Conservation (phyloP, 1,140 invertebrate genomes). For the Caenorhabditis tropicalis region DNA sequence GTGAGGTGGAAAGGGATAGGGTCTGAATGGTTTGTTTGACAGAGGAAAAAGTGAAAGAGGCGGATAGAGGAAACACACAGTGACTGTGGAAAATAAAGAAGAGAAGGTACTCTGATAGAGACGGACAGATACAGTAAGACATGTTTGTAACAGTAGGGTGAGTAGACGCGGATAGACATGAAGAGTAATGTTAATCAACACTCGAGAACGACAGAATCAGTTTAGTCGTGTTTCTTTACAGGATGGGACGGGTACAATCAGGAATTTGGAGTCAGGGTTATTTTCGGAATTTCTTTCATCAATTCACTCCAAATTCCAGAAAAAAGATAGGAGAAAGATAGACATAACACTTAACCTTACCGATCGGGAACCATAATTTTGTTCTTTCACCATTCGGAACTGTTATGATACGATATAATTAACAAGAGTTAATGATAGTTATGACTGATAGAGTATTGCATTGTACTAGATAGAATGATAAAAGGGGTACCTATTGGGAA, state of each 20-base stretch:
- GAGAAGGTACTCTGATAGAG: neutral
- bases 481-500: constrained; percentile 66
- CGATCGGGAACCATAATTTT: constrained; percentile 41
- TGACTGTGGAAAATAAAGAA: neutral
- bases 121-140: neutral
- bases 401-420: constrained; percentile 16
- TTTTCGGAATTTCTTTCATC: neutral
- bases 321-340: neutral
- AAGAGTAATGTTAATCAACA: constrained; percentile 4
- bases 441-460: neutral
- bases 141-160: neutral
- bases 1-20: neutral
- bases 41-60: constrained; percentile 32
- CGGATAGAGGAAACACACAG: constrained; percentile 42
- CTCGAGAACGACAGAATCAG: neutral
- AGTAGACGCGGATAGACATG: neutral
- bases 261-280: neutral
- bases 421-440: neutral
- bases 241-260: neutral
- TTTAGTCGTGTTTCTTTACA: neutral
- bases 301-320: no score
- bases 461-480: neutral
- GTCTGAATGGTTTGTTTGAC: neutral
- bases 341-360: constrained; percentile 28
- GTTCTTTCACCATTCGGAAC: constrained; percentile 39